Conservation (phyloP, 2,797 vertebrate genomes). For the Xenentodon cancila region DNA sequence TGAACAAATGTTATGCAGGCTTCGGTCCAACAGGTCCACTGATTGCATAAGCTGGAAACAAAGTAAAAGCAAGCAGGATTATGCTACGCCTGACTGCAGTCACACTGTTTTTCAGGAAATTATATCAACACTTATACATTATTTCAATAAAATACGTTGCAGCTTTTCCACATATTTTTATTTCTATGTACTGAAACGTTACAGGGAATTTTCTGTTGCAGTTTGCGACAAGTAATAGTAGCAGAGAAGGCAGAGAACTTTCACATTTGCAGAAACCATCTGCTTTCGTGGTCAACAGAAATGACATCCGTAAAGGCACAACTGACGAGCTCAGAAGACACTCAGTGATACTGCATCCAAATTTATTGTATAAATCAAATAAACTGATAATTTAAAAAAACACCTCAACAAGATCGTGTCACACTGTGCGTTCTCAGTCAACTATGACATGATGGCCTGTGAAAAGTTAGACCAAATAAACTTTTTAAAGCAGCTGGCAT, state of each 20-base stretch:
- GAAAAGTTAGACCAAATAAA: conserved; percentile 30
- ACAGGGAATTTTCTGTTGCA: conserved; percentile 33
- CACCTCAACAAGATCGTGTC: conserved; percentile 39
- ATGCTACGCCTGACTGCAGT: conserved; percentile 63
- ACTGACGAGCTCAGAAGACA: conserved; percentile 7
- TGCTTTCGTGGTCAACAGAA: conserved; percentile 2
- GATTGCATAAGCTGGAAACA: conserved; percentile 74
- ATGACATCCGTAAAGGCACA: conserved; percentile 1
- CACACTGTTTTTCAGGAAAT: conserved; percentile 71
- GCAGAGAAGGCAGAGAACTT: conserved; percentile 7
- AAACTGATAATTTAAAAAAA: conserved; percentile 18
- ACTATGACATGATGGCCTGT: conserved; percentile 25
- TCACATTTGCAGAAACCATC: too few relatives aligned
- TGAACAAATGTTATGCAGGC: conserved; percentile 73
- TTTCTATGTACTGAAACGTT: conserved; percentile 1
- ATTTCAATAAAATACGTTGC: conserved; percentile 12
- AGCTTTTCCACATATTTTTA: neutral
- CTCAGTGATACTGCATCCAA: neutral
- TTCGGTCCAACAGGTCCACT: conserved; percentile 76
- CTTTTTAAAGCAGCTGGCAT: conserved; percentile 20
- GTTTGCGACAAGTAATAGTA: conserved; percentile 47
- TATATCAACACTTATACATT: conserved; percentile 56
- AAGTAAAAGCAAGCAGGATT: conserved; percentile 72
- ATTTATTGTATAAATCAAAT: neutral
- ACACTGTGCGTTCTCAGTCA: conserved; percentile 36